phyloP scores from a whole-genome alignment of 2,888 invertebrate genomes.

The Xanthostigma xanthostigma region DNA sequence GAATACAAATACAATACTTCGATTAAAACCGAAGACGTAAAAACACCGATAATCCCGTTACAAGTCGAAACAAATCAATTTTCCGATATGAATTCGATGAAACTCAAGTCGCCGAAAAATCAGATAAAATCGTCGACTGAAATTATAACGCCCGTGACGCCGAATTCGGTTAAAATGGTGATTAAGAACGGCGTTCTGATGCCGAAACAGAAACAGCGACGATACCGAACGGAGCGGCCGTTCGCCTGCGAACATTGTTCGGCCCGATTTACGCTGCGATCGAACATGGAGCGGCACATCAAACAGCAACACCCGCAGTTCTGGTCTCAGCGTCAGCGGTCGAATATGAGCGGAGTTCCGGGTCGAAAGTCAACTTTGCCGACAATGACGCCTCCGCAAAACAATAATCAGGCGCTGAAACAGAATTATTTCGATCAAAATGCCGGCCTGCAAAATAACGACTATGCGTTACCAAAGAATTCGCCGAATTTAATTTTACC shows the following conservation, averaged over 20 bases:
- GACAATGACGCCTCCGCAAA: neutral
- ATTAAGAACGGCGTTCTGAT: conserved; percentile 80
- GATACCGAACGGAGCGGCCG: conserved; percentile 80
- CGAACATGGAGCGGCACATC: conserved; percentile 89
- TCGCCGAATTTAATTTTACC: conserved; percentile 7
- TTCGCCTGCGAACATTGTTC: conserved; percentile 85
- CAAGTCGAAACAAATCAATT: conserved; percentile 21
- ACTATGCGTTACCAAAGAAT: conserved; percentile 17
- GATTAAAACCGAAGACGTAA: conserved; percentile 30
- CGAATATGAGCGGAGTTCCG: conserved; percentile 30
- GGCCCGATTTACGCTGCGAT: conserved; percentile 78
- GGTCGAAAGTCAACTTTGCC: conserved; percentile 30
- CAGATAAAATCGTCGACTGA: conserved; percentile 10
- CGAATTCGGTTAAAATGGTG: conserved; percentile 70
- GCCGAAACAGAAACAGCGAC: conserved; percentile 82
- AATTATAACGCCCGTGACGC: conserved; percentile 23
- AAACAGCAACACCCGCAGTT: conserved; percentile 87
- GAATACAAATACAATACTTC: conserved; percentile 12
- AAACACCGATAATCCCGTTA: conserved; percentile 29
- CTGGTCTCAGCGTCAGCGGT: conserved; percentile 66
- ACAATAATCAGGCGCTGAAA: neutral
- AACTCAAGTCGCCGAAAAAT: conserved; percentile 17
- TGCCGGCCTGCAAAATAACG: conserved; percentile 13
- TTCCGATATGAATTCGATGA: conserved; percentile 18
- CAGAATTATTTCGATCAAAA: conserved; percentile 10